Conservation (phyloP, 1,140 invertebrate genomes). For the Drosophila nigrodunni region DNA sequence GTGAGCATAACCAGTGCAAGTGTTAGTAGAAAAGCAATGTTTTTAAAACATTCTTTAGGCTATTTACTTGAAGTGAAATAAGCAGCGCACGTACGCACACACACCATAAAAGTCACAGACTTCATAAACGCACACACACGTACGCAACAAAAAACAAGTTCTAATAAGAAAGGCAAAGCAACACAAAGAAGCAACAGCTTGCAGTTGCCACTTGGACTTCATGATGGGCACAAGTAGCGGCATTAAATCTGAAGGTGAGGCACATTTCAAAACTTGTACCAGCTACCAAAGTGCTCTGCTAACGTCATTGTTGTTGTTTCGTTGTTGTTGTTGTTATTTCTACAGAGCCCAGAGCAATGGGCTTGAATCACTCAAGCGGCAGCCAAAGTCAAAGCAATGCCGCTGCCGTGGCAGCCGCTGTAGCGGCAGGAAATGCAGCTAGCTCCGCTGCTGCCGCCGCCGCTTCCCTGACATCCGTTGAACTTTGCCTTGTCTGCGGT, state of each 20-base stretch:
- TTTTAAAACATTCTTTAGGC: constrained; percentile 22
- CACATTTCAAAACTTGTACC: constrained; percentile 47
- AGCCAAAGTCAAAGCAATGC: constrained; percentile 39
- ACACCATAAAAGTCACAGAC: not conserved
- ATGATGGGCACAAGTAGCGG: constrained; percentile 75
- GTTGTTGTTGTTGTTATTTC: constrained; percentile 36
- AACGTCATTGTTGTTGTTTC: constrained; percentile 25
- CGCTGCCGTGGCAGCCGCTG: constrained; percentile 51
- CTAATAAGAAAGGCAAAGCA: constrained; percentile 63
- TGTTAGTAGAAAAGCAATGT: constrained; percentile 10
- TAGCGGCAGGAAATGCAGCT: constrained; percentile 43
- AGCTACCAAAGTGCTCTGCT: constrained; percentile 1
- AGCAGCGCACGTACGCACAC: constrained; percentile 47
- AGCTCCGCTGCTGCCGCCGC: constrained; percentile 52
- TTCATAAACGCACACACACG: constrained; percentile 35
- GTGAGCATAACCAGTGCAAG: not conserved
- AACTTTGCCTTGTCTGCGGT: constrained; percentile 97
- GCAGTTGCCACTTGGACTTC: constrained; percentile 42
- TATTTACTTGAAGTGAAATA: constrained; percentile 33
- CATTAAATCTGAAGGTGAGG: constrained; percentile 79
- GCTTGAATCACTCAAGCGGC: constrained; percentile 53
- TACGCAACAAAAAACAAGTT: constrained; percentile 60
- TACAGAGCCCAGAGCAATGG: constrained; percentile 63
- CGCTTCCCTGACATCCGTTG: constrained; percentile 86
- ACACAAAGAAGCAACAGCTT: constrained; percentile 63